phyloP scores from a whole-genome alignment of 2,797 vertebrate species.

The Masticophis lateralis region DNA sequence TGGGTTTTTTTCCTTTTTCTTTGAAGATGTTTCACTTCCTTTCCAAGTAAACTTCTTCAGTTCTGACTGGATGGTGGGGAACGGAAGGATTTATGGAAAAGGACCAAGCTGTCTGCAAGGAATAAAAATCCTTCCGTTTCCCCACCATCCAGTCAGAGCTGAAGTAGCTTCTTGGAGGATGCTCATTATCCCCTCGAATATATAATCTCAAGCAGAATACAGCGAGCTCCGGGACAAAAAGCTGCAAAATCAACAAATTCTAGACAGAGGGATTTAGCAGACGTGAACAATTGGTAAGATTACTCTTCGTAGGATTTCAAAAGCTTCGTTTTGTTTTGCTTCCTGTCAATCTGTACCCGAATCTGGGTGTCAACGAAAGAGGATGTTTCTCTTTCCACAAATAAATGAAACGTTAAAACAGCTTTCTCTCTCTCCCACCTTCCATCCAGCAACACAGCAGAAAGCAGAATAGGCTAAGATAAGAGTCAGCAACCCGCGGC shows the following conservation, averaged over 20 bases:
- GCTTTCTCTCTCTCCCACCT: too few relatives aligned
- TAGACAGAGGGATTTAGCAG: background rate
- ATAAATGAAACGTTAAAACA: slow-evolving; percentile 31
- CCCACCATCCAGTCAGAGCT: too few relatives aligned
- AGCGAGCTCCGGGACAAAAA: background rate
- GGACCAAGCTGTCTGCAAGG: too few relatives aligned
- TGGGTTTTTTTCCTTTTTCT: too few relatives aligned
- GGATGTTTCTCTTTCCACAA: slow-evolving; percentile 14
- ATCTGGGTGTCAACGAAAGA: slow-evolving; percentile 32
- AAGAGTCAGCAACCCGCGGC: too few relatives aligned
- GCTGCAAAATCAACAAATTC: background rate
- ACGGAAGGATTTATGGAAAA: too few relatives aligned
- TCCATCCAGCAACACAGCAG: background rate
- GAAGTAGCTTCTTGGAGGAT: too few relatives aligned
- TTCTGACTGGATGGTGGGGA: too few relatives aligned
- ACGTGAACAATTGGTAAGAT: background rate
- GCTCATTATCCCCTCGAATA: background rate
- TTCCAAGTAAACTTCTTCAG: too few relatives aligned
- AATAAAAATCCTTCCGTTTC: too few relatives aligned
- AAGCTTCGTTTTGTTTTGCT: slow-evolving; percentile 17
- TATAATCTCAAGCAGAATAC: background rate
- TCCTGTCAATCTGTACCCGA: slow-evolving; percentile 4
- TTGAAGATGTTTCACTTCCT: too few relatives aligned
- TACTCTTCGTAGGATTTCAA: slow-evolving; percentile 10
- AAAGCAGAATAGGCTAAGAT: background rate